These are phyloP conservation scores for Drosophila simulans DNA, from an alignment of 1,140 invertebrate species.

Conservation along the genomic window DNA sequence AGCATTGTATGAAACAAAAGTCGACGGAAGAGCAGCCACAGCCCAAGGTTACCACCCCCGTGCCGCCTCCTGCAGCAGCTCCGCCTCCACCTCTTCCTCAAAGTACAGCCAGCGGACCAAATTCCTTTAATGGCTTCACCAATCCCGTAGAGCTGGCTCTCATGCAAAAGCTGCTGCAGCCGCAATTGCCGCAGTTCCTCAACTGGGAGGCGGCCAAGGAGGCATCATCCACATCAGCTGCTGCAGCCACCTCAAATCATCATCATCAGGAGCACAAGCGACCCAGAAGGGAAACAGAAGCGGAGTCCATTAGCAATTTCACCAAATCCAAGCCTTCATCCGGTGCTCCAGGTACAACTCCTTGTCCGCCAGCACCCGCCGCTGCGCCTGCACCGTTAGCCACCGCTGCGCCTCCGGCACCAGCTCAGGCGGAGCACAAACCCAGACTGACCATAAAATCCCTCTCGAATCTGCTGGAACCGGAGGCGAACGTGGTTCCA, in stretches of 20 bases:
- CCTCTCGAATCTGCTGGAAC: constrained; percentile 86
- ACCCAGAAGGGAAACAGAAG: constrained; percentile 54
- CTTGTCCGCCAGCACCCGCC: constrained; percentile 3
- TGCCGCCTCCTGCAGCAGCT: not conserved
- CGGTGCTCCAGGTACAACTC: constrained; percentile 10
- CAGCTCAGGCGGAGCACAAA: constrained; percentile 81
- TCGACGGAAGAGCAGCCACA: constrained; percentile 25
- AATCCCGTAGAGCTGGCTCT: constrained; percentile 88
- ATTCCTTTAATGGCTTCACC: constrained; percentile 81
- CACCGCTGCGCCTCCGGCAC: constrained; percentile 3
- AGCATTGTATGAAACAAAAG: constrained; percentile 75
- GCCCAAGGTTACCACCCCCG: constrained; percentile 35
- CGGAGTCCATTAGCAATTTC: constrained; percentile 22
- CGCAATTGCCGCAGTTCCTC: constrained; percentile 51
- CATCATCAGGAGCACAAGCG: constrained; percentile 68
- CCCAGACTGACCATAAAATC: constrained; percentile 87
- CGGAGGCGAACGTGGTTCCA: constrained; percentile 75
- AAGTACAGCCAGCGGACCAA: constrained; percentile 22
- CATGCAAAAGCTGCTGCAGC: constrained; percentile 87
- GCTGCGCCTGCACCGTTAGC: constrained; percentile 7
- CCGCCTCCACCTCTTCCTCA: constrained; percentile 11
- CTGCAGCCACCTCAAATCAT: constrained; percentile 65
- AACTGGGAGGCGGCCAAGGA: constrained; percentile 48
- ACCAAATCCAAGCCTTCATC: constrained; percentile 24
- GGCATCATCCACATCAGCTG: constrained; percentile 31